Evolutionary conservation across 2,888 invertebrate genomes (phyloP).

Genomic region (Pterostichus niger): DNA sequence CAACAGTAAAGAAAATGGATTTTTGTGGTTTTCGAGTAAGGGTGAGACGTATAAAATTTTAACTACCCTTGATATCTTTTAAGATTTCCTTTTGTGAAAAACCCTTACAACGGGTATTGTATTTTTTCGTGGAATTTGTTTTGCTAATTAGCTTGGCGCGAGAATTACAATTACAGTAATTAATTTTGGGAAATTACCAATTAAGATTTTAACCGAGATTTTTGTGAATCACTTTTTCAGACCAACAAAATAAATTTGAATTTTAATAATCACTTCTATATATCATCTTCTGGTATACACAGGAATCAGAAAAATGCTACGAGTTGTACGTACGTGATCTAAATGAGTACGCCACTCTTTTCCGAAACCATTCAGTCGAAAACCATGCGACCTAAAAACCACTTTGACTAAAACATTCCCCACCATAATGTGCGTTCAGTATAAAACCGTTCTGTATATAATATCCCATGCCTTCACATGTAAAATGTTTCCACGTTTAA

Average conservation of each 20-base stretch:
- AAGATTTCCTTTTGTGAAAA: constrained; percentile 57
- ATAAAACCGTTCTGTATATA: no score
- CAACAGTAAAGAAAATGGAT: constrained; percentile 50
- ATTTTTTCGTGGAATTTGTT: constrained; percentile 55
- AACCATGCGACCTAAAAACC: no score
- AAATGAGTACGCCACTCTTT: no score
- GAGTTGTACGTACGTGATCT: no score
- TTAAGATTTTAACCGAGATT: constrained; percentile 51
- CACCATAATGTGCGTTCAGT: no score
- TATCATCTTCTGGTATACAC: no score
- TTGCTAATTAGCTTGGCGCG: constrained; percentile 52
- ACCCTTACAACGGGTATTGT: constrained; percentile 38
- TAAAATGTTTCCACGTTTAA: no score
- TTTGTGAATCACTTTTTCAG: not conserved
- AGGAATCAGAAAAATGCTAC: no score
- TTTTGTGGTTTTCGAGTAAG: constrained; percentile 53
- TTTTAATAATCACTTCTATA: not conserved
- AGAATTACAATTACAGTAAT: constrained; percentile 58
- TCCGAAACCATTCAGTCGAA: no score
- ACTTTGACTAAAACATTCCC: no score
- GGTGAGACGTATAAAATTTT: constrained; percentile 51
- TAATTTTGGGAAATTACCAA: constrained; percentile 56
- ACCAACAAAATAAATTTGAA: constrained; percentile 1
- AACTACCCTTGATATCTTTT: constrained; percentile 58
- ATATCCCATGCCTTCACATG: no score